Evolutionary conservation across 1,140 invertebrate species (phyloP).

Genomic region (Cotesia typhae): DNA sequence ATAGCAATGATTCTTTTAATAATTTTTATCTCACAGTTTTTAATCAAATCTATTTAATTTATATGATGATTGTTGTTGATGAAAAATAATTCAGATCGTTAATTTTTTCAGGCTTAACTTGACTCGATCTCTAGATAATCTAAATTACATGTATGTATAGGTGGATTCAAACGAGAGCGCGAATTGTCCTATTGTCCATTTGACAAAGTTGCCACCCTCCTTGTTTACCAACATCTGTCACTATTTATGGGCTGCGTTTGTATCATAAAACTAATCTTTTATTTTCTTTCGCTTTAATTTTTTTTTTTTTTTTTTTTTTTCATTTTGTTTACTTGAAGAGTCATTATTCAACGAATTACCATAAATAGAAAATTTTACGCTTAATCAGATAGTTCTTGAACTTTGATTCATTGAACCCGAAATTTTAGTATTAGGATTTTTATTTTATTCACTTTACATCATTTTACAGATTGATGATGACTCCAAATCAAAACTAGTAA

Average conservation of each 20-base stretch:
- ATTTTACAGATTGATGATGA: no score
- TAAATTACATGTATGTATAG: constrained; percentile 2
- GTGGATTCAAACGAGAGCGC: constrained; percentile 25
- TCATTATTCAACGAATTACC: neutral
- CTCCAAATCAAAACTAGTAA: no score
- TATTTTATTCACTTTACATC: no score
- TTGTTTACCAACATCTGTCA: constrained; percentile 47
- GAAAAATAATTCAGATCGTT: no score
- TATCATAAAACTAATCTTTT: constrained; percentile 9
- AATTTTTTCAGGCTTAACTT: neutral
- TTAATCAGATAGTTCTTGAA: no score
- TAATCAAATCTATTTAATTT: no score
- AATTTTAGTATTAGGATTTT: no score
- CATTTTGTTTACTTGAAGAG: neutral
- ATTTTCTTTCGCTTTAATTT: constrained; percentile 12
- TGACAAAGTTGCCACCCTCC: constrained; percentile 41
- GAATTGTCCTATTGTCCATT: constrained; percentile 42
- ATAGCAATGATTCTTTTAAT: no score
- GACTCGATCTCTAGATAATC: constrained; percentile 4
- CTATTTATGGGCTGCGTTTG: constrained; percentile 39
- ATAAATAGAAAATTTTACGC: neutral
- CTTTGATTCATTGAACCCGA: no score
- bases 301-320: constrained; percentile 1
- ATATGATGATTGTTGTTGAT: neutral
- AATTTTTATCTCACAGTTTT: no score